These are phyloP conservation scores for Pheosia gnoma DNA, from an alignment of 2,888 invertebrate genomes.

Conservation along the genomic window DNA sequence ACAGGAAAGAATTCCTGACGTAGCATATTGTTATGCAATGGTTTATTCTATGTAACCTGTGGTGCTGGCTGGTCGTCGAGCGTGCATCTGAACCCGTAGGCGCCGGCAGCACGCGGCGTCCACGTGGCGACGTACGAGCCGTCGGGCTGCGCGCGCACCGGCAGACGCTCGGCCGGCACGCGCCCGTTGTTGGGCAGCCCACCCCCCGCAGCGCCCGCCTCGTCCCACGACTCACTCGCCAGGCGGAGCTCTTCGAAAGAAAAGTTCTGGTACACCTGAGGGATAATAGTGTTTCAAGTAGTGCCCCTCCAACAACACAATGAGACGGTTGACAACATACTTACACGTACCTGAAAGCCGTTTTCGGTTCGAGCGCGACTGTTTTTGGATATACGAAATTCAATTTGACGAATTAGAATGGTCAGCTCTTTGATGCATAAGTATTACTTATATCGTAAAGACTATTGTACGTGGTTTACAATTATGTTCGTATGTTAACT, in stretches of 20 bases:
- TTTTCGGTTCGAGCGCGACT: too few relatives aligned
- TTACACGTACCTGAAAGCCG: too few relatives aligned
- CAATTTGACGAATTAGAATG: too few relatives aligned
- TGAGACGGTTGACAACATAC: too few relatives aligned
- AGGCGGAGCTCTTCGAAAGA: conserved; percentile 97
- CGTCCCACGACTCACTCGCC: conserved; percentile 75
- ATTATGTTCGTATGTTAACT: too few relatives aligned
- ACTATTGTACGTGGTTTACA: too few relatives aligned
- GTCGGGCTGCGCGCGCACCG: conserved; percentile 90
- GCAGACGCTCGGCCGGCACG: conserved; percentile 87
- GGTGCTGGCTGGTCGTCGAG: conserved; percentile 93
- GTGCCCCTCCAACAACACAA: too few relatives aligned
- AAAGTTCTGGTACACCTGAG: conserved; percentile 93
- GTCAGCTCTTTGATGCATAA: too few relatives aligned
- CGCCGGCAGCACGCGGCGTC: conserved; percentile 96
- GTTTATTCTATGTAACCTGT: conserved; percentile 75
- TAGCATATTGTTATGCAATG: neutral
- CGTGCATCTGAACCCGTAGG: conserved; percentile 93
- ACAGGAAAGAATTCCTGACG: too few relatives aligned
- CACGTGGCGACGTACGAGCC: conserved; percentile 94
- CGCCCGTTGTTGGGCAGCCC: conserved; percentile 63
- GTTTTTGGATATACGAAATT: too few relatives aligned
- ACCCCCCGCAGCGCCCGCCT: conserved; percentile 61
- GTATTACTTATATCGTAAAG: too few relatives aligned
- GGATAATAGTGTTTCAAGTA: conserved; percentile 21